These are phyloP conservation scores for Eudemis profundana DNA, from an alignment of 2,888 invertebrate species.

Conservation along the genomic window DNA sequence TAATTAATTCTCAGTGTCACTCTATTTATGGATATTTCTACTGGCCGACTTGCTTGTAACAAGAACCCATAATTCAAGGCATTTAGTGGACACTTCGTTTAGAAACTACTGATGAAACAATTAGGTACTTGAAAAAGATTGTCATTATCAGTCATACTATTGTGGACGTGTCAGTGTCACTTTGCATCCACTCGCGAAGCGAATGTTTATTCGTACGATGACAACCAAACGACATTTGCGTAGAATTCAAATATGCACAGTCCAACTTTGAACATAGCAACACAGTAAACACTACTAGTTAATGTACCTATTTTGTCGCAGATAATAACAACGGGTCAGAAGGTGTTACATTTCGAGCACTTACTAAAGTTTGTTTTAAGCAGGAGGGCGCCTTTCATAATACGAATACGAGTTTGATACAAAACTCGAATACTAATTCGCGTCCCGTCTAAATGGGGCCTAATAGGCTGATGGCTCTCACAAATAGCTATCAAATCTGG, in stretches of 20 bases:
- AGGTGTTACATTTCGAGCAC: no score
- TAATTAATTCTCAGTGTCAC: neutral
- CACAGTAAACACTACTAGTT: neutral
- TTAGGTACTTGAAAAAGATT: neutral
- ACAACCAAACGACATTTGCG: conserved; percentile 30
- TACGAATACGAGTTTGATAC: no score
- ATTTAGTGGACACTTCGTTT: neutral
- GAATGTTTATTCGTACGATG: conserved; percentile 28
- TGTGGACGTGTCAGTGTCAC: conserved; percentile 29
- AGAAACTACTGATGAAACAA: conserved; percentile 3
- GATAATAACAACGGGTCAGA: no score
- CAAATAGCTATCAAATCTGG: no score
- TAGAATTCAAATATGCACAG: conserved; percentile 23
- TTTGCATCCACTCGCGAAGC: conserved; percentile 35
- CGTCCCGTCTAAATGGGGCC: no score
- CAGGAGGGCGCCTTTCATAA: no score
- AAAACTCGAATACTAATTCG: no score
- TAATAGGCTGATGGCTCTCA: no score
- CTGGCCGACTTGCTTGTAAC: neutral
- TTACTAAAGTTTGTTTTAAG: no score
- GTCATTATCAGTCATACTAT: conserved; percentile 9
- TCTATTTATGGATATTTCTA: conserved; percentile 21
- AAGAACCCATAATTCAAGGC: conserved; percentile 1
- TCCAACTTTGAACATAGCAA: conserved; percentile 12
- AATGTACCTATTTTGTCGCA: neutral